These are phyloP conservation scores for Toxonevra muliebris DNA, from an alignment of 2,888 invertebrate species.

Conservation along the genomic window DNA sequence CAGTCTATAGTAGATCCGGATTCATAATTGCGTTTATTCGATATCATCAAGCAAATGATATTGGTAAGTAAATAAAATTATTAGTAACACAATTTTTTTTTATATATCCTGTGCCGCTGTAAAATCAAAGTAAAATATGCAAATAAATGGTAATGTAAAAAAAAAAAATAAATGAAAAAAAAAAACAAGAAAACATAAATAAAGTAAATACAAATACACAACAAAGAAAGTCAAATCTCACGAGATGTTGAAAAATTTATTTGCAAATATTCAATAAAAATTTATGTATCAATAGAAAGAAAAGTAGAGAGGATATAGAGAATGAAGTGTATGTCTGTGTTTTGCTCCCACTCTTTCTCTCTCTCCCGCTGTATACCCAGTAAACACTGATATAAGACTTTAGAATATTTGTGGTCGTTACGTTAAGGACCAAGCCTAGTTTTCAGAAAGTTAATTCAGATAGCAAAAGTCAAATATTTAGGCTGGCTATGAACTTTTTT, in stretches of 20 bases:
- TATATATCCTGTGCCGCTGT: no score
- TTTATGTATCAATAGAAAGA: neutral
- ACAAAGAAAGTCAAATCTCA: neutral
- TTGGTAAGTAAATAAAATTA: neutral
- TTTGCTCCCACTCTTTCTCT: neutral
- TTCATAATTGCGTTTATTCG: no score
- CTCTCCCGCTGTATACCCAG: no score
- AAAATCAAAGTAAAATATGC: neutral
- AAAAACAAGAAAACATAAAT: neutral
- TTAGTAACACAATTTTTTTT: neutral
- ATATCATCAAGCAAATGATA: no score
- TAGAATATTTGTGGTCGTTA: no score
- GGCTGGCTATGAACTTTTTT: no score
- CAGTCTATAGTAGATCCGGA: no score
- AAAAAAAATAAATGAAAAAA: neutral
- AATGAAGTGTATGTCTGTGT: neutral
- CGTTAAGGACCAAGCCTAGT: no score
- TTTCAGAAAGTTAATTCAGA: no score
- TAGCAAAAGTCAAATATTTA: no score
- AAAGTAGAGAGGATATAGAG: neutral
- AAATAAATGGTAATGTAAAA: constrained; percentile 19
- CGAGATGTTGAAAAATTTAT: constrained; percentile 7
- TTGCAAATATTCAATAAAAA: constrained; percentile 6
- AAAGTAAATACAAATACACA: neutral
- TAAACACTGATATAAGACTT: no score